Evolutionary conservation across 2,113 vertebrate genomes (phyloP), one percentile per base, ranked within the genome.

Genomic region (Ailurus styani): DNA sequence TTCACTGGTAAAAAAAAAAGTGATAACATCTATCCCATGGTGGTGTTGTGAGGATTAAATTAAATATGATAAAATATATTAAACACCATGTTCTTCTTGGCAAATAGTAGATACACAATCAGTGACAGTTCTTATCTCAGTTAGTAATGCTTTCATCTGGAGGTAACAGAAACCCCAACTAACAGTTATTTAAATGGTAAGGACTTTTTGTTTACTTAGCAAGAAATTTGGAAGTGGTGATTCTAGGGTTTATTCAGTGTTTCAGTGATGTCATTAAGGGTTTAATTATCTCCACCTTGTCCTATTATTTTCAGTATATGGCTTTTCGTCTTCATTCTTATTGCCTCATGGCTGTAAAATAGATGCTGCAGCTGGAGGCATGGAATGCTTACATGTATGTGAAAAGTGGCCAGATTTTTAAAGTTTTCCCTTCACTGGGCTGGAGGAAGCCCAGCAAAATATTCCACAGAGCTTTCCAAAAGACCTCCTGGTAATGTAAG

Each of bases 401-500:
- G 55, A 64, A 66, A 85, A 93, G 90, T 31, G 27, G 40, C 57
- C 34, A 90, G 54, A 27, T 5, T 10, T 87, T 25, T 29, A 72
- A 91, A 20, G 23, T 91, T 96, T 91, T 84, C 66, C 91, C 68
- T 21, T 70, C 50, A 87, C 94, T 62, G 78, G n/a, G 31, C 10
- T 94, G 42, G n/a, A 68, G 37, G 77, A 97, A 90, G 31, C 18
- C n/a, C 47, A 75, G 62, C 79, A 91, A 94, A 91, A 87, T 87
- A 11, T 93, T 93, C 66, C 37, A 87, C 34, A 84, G 34, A 96
- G 68, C 8, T 40, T 91, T 94, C 82, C 94, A 95, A 81, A 93
- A 87, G 34, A 68, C 78, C 64, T 93, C 34, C 4, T 60, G 37
- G 21, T 72, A 23, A 40, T 72, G 31, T 66, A 45, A 73, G n/a